Percentiles rank a stretch among this genome's conserved stretches.
Conservation (phyloP, 2,888 invertebrate species). For the Entomobrya proxima region DNA sequence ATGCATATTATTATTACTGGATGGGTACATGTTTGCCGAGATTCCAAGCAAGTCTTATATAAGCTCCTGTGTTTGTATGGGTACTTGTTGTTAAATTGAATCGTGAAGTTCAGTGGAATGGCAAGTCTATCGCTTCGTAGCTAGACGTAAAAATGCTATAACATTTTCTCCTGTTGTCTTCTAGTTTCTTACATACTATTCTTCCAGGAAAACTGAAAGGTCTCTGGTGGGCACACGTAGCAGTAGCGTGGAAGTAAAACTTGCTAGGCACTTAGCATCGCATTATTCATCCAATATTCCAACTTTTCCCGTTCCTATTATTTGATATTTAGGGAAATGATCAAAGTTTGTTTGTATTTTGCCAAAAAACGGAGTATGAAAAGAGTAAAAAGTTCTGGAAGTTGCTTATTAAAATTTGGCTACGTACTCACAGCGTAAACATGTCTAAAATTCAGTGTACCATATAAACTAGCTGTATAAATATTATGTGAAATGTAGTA, state of each 20-base stretch:
- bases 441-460: too few species aligned
- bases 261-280: conserved; percentile 51
- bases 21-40: background rate
- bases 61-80: background rate
- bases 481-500: too few species aligned
- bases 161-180: conserved; percentile 31
- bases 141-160: background rate
- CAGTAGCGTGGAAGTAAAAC: background rate
- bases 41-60: background rate
- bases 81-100: conserved; percentile 52
- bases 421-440: background rate
- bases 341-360: conserved; percentile 66
- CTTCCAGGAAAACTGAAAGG: conserved; percentile 54
- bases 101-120: conserved; percentile 34
- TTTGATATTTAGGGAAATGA: conserved; percentile 66
- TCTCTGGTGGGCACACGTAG: conserved; percentile 37
- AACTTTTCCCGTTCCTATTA: conserved; percentile 58
- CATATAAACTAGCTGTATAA: too few species aligned
- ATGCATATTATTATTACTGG: conserved; percentile 3
- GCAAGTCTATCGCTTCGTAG: conserved; percentile 4
- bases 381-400: conserved; percentile 46
- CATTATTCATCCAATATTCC: conserved; percentile 68
- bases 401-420: conserved; percentile 53
- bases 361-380: conserved; percentile 56
- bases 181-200: background rate